A percentile compares a stretch with the other conserved stretches of the same genome.
Conservation (phyloP, 2,888 invertebrate genomes). For the Neuroscelio doddi region DNA sequence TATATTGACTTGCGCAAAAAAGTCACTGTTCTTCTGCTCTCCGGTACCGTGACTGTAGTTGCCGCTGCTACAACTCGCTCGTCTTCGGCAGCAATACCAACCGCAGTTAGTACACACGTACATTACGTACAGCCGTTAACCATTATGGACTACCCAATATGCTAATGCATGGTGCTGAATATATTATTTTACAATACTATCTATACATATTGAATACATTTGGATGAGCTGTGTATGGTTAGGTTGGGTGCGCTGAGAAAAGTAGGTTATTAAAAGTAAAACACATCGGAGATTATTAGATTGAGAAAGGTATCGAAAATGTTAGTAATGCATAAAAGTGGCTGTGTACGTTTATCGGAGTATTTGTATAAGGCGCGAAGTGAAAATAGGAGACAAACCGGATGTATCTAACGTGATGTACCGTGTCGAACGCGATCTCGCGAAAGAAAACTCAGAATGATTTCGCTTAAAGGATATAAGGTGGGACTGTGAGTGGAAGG, state of each 20-base stretch:
- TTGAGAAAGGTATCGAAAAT: too few relatives aligned
- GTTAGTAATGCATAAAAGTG: too few relatives aligned
- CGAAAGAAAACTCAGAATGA: conserved; percentile 10
- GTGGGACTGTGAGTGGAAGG: conserved; percentile 2
- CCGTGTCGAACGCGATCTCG: conserved; percentile 20
- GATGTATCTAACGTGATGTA: not conserved
- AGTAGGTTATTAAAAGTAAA: too few relatives aligned
- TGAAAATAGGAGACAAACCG: not conserved
- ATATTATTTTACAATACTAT: conserved; percentile 27
- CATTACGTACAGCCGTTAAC: conserved; percentile 38
- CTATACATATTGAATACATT: conserved; percentile 16
- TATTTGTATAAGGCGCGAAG: too few relatives aligned
- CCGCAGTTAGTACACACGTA: conserved; percentile 36
- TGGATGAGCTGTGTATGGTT: too few relatives aligned
- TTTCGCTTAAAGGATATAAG: conserved; percentile 1
- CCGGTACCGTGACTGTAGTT: conserved; percentile 52
- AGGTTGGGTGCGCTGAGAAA: too few relatives aligned
- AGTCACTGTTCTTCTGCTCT: conserved; percentile 62
- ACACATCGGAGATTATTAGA: too few relatives aligned
- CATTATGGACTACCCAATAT: conserved; percentile 28
- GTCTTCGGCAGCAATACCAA: conserved; percentile 33
- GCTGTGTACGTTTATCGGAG: too few relatives aligned
- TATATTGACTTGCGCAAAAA: conserved; percentile 69
- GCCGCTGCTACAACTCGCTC: conserved; percentile 32
- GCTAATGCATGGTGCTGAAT: conserved; percentile 28